Percentiles rank a stretch among this genome's conserved stretches.
Evolutionary conservation across 2,797 vertebrate genomes (phyloP).

Genomic region (Gallinago solitaria): DNA sequence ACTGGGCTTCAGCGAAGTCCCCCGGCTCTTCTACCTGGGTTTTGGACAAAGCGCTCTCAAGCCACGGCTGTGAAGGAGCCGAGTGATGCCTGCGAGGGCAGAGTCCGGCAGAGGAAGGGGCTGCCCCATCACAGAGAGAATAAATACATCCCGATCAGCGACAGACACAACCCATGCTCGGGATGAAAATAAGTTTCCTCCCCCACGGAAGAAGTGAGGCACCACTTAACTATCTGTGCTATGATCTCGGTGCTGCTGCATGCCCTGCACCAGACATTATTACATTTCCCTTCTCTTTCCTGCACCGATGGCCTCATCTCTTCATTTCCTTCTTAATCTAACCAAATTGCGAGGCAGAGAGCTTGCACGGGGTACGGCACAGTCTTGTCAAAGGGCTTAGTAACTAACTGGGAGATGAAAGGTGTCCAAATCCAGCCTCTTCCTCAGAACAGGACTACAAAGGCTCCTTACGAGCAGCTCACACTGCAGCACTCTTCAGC

Average conservation of each 20-base stretch:
- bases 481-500: background rate
- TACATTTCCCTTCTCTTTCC: background rate
- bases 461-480: background rate
- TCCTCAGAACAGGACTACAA: background rate
- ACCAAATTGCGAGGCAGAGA: background rate
- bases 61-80: background rate
- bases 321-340: background rate
- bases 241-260: background rate
- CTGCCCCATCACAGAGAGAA: background rate
- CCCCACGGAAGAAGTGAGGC: background rate
- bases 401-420: background rate
- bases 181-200: background rate
- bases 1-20: background rate
- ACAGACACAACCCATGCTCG: background rate
- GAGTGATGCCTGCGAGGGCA: background rate
- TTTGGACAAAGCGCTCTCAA: background rate
- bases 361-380: background rate
- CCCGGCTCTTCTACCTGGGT: background rate
- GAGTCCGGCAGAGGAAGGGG: background rate
- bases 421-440: background rate
- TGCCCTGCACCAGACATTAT: too few species aligned
- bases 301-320: background rate
- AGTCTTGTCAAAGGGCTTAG: background rate
- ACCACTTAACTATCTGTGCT: background rate
- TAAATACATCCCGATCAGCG: fast-evolving